These are phyloP conservation scores for Oreochromis spilurus DNA, from an alignment of 2,113 vertebrate species.

Conservation along the genomic window DNA sequence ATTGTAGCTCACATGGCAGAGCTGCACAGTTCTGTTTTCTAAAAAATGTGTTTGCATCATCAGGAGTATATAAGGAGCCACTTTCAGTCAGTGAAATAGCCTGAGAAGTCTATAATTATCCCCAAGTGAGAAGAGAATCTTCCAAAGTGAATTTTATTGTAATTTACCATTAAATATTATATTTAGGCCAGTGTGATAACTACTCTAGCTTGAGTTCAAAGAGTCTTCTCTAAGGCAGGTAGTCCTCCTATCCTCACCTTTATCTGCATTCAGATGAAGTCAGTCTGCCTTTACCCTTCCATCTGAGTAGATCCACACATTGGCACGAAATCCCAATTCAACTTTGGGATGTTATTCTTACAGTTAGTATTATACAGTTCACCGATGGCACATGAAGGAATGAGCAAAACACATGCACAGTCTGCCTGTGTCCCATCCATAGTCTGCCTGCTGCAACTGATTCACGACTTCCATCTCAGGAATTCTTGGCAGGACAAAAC, in stretches of 20 bases:
- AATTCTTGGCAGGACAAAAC: not conserved
- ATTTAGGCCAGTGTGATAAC: not conserved
- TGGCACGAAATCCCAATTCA: not conserved
- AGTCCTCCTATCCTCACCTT: not conserved
- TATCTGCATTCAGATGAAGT: not conserved
- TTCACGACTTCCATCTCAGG: not conserved
- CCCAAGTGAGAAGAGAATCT: not conserved
- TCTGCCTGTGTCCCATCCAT: not conserved
- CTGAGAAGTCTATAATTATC: not conserved
- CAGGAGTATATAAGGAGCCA: not conserved
- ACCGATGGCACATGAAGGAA: not conserved
- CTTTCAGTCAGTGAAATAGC: not conserved
- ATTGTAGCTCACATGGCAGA: not conserved
- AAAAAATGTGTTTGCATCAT: not conserved
- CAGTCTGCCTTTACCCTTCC: not conserved
- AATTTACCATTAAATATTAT: not conserved
- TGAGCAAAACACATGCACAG: constrained; percentile 8
- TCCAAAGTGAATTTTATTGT: not conserved
- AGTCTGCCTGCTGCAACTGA: not conserved
- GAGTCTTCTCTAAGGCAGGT: not conserved
- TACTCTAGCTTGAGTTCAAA: not conserved
- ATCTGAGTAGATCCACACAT: not conserved
- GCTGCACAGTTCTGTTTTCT: not conserved
- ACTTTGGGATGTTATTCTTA: not conserved
- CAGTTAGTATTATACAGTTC: not conserved